Conservation (phyloP, 2,797 vertebrate species). For the Eulemur albifrons region DNA sequence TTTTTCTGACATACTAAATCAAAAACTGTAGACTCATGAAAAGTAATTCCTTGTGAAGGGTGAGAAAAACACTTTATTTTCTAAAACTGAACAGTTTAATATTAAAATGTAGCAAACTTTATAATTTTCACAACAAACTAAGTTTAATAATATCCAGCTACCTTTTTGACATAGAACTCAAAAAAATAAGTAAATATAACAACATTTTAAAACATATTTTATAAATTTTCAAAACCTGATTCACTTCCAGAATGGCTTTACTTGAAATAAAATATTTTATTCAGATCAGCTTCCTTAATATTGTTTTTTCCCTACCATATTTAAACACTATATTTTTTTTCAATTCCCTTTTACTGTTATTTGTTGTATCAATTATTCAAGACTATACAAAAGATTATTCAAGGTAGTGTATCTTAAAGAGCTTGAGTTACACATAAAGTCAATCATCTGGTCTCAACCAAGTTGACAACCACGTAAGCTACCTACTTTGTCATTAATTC, state of each 20-base stretch:
- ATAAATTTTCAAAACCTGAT: neutral
- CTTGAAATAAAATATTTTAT: neutral
- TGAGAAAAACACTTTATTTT: constrained; percentile 10
- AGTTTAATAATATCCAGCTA: neutral
- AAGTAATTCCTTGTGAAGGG: constrained; percentile 36
- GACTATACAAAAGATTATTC: neutral
- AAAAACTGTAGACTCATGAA: constrained; percentile 29
- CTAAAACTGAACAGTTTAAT: neutral
- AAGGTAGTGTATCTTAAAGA: neutral
- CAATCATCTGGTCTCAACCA: neutral
- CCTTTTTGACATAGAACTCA: neutral
- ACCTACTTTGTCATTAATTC: neutral
- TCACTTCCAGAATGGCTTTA: neutral
- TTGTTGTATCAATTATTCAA: neutral
- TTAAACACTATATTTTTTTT: neutral
- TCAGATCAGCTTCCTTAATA: neutral
- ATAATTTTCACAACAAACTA: constrained; percentile 50
- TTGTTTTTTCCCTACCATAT: neutral
- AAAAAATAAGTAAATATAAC: neutral
- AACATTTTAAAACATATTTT: neutral
- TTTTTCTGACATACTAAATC: constrained; percentile 72
- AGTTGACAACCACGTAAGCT: neutral
- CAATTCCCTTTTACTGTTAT: neutral
- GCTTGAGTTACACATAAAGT: neutral
- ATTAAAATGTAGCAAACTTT: constrained; percentile 52